These are phyloP conservation scores for Drosophila ohnishii DNA, from an alignment of 1,140 invertebrate species.

Conservation along the genomic window DNA sequence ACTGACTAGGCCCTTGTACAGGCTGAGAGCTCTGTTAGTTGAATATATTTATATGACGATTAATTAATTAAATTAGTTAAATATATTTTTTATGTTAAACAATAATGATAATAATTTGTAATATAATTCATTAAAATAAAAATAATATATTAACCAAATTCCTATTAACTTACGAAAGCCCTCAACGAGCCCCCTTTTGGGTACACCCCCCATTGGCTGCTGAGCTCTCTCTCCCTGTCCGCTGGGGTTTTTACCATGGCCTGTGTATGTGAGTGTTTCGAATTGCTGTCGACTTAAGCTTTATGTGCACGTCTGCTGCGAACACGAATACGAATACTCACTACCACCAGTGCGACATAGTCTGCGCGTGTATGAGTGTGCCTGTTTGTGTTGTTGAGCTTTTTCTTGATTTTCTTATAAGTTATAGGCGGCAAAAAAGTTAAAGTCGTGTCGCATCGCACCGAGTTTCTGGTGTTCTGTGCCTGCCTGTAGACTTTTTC, in stretches of 20 bases:
- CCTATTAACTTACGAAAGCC: too few species aligned
- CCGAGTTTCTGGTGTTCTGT: conserved; percentile 45
- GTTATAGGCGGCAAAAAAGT: conserved; percentile 61
- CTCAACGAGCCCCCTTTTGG: not conserved
- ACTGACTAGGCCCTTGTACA: not conserved
- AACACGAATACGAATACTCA: conserved; percentile 12
- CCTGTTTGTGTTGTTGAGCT: conserved; percentile 42
- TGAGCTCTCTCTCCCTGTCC: conserved; percentile 16
- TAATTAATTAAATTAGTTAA: too few species aligned
- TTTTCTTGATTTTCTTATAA: conserved; percentile 67
- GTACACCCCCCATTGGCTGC: not conserved
- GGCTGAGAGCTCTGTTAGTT: not conserved
- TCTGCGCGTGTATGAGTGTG: conserved; percentile 16
- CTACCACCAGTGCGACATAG: conserved; percentile 14
- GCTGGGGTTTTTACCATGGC: conserved; percentile 44
- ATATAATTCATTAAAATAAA: not conserved
- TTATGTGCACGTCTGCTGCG: conserved; percentile 57
- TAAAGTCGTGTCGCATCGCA: conserved; percentile 59
- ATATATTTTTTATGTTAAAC: too few species aligned
- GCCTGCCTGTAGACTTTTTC: conserved; percentile 31
- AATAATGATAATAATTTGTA: not conserved
- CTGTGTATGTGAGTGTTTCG: conserved; percentile 60
- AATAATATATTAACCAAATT: too few species aligned
- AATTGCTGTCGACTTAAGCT: conserved; percentile 80
- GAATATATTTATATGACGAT: not conserved